phyloP scores from a whole-genome alignment of 2,113 vertebrate species.

The Rhabdornis inornatus region DNA sequence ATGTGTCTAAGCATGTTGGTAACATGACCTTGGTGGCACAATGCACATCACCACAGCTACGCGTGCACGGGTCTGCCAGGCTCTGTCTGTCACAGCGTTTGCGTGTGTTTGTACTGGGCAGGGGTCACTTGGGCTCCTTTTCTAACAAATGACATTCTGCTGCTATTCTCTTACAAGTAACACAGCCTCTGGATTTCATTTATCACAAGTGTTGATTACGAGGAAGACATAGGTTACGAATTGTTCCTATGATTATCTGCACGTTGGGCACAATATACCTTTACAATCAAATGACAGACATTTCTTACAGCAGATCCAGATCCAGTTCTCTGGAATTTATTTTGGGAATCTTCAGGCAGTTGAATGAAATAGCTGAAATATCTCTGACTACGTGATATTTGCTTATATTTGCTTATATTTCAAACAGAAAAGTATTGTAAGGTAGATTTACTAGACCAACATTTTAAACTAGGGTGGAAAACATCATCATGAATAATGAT shows the following conservation, averaged over 20 bases:
- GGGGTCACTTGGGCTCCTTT: slow-evolving; percentile 2
- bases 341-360: slow-evolving; percentile 10
- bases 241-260: not conserved
- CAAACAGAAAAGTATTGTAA: not conserved
- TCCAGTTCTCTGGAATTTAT: not conserved
- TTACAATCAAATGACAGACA: not conserved
- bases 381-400: not conserved
- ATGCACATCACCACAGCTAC: not conserved
- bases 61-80: not conserved
- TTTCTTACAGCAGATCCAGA: not conserved
- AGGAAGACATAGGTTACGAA: not conserved
- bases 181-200: slow-evolving; percentile 48
- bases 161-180: slow-evolving; percentile 60
- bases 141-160: slow-evolving; percentile 45
- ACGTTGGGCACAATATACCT: not conserved
- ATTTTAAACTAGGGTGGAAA: slow-evolving; percentile 1
- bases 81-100: not conserved
- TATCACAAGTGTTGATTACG: slow-evolving; percentile 25
- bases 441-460: not conserved
- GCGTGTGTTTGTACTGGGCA: not conserved
- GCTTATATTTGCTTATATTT: not conserved
- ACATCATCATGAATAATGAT: not conserved
- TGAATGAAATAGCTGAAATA: slow-evolving; percentile 26
- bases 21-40: not conserved
- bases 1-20: not conserved